A percentile compares a stretch with the other conserved stretches of the same genome.
Evolutionary conservation across 2,888 invertebrate species (phyloP).

Genomic region (Ennomos quercinarius): DNA sequence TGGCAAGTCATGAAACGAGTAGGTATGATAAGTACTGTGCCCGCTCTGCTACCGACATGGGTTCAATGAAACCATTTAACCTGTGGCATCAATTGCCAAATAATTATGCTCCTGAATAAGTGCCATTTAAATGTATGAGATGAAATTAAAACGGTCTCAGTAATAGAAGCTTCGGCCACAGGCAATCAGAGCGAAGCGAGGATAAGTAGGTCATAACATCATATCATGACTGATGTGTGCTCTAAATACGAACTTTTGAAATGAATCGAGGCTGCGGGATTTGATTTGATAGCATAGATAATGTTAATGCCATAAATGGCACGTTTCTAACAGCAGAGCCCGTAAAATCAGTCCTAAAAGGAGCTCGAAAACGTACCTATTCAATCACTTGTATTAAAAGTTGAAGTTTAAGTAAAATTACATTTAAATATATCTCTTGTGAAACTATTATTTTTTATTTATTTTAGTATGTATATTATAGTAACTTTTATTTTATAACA

Average conservation of each 20-base stretch:
- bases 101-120: constrained; percentile 14
- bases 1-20: no score
- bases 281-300: constrained; percentile 16
- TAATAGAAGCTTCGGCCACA: constrained; percentile 27
- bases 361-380: no score
- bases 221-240: constrained; percentile 40
- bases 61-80: constrained; percentile 16
- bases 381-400: no score
- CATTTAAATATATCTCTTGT: no score
- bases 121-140: constrained; percentile 17
- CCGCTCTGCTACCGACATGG: background rate
- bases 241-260: constrained; percentile 38
- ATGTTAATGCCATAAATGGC: constrained; percentile 3
- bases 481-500: no score
- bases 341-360: background rate
- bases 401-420: no score
- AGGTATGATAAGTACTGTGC: no score
- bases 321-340: constrained; percentile 2
- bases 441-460: no score
- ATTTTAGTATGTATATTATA: no score
- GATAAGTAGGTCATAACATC: constrained; percentile 50
- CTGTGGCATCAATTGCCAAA: constrained; percentile 16
- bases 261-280: constrained; percentile 24
- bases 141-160: constrained; percentile 22
- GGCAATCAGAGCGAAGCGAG: constrained; percentile 44